phyloP scores from a whole-genome alignment of 2,888 invertebrate species.

The Mayetiola destructor region DNA sequence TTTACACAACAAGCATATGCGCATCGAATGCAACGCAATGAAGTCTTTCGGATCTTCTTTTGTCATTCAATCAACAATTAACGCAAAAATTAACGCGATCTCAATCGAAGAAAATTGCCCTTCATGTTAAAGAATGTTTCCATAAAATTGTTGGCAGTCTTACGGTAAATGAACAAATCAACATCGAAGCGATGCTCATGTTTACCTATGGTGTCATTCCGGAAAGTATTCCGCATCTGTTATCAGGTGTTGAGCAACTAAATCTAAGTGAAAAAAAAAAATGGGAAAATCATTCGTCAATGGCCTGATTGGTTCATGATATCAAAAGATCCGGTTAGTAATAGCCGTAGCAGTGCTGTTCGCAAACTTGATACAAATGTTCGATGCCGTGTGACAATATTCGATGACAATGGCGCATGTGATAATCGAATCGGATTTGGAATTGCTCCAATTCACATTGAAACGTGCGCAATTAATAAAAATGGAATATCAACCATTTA shows the following conservation, averaged over 20 bases:
- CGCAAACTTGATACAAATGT: constrained; percentile 48
- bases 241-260: constrained; percentile 39
- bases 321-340: constrained; percentile 50
- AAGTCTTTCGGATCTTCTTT: constrained; percentile 57
- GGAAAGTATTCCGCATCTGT: constrained; percentile 61
- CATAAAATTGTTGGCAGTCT: constrained; percentile 67
- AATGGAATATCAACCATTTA: constrained; percentile 44
- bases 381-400: no score
- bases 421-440: constrained; percentile 78
- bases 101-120: constrained; percentile 62
- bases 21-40: constrained; percentile 64
- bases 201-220: constrained; percentile 71
- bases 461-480: constrained; percentile 58
- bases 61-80: constrained; percentile 70
- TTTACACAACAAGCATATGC: constrained; percentile 66
- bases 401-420: constrained; percentile 81
- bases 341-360: constrained; percentile 46
- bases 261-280: constrained; percentile 39
- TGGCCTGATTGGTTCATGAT: constrained; percentile 67
- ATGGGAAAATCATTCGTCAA: constrained; percentile 39
- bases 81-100: constrained; percentile 54
- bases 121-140: constrained; percentile 68
- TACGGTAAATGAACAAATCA: constrained; percentile 63
- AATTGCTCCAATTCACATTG: constrained; percentile 55
- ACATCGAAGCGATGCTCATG: constrained; percentile 54